These are phyloP conservation scores for Monopis laevigella DNA, from an alignment of 2,888 invertebrate species.

Conservation along the genomic window DNA sequence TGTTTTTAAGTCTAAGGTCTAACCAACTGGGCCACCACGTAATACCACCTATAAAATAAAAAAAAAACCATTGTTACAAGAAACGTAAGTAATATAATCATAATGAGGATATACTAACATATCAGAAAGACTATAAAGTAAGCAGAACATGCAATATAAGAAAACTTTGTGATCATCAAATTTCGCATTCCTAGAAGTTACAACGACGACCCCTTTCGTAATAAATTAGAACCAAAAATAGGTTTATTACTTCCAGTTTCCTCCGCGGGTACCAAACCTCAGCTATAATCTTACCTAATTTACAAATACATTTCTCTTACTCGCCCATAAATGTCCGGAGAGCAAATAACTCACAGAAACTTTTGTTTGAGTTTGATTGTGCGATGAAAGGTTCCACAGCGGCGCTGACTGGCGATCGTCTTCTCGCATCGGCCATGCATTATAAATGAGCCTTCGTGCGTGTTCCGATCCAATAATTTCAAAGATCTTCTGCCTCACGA, in stretches of 20 bases:
- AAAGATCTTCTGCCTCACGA: slow-evolving; percentile 36
- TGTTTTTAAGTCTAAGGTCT: too few relatives aligned
- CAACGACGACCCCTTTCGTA: slow-evolving; percentile 34
- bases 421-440: slow-evolving; percentile 28
- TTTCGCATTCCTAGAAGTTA: slow-evolving; percentile 1
- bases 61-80: too few relatives aligned
- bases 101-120: too few relatives aligned
- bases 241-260: slow-evolving; percentile 43
- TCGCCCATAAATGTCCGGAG: slow-evolving; percentile 48
- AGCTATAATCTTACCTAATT: slow-evolving; percentile 52
- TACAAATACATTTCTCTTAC: slow-evolving; percentile 49
- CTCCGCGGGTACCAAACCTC: slow-evolving; percentile 37
- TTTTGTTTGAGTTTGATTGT: slow-evolving; percentile 25
- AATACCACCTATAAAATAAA: too few relatives aligned
- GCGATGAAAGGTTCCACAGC: slow-evolving; percentile 16
- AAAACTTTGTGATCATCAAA: too few relatives aligned
- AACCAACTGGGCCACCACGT: too few relatives aligned
- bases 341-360: slow-evolving; percentile 41
- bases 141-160: too few relatives aligned
- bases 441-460: slow-evolving; percentile 46
- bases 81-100: too few relatives aligned
- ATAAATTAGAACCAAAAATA: slow-evolving; percentile 50
- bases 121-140: too few relatives aligned
- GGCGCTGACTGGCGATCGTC: slow-evolving; percentile 14
- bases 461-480: slow-evolving; percentile 45